Conservation (phyloP, 30 jellyfish, hydroid and myxozoan species). For the Turritopsis rubra region DNA sequence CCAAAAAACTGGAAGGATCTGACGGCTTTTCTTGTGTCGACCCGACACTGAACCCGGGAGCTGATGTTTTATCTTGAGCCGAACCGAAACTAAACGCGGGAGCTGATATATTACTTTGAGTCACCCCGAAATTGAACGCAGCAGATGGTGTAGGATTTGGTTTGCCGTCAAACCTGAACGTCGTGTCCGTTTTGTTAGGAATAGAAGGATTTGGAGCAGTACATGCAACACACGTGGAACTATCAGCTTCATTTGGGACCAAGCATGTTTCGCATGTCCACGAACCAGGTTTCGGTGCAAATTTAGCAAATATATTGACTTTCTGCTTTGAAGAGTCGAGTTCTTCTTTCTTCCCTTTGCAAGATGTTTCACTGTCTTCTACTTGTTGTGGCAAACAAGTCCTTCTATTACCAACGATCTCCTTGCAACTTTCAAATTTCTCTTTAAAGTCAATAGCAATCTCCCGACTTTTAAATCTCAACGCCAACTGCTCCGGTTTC, state of each 20-base stretch:
- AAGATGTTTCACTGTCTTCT: neutral
- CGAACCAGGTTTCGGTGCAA: constrained; percentile 27
- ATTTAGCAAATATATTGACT: constrained; percentile 9
- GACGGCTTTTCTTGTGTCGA: neutral
- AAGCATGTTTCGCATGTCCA: constrained; percentile 34
- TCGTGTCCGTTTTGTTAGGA: too few species aligned
- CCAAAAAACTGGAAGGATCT: neutral
- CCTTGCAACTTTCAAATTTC: constrained; percentile 30
- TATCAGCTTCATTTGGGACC: constrained; percentile 6
- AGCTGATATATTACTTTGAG: neutral
- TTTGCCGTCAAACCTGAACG: too few species aligned
- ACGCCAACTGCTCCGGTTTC: constrained; percentile 56
- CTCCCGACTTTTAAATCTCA: constrained; percentile 37
- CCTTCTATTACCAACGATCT: neutral
- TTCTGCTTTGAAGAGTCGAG: neutral
- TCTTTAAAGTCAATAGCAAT: constrained; percentile 34
- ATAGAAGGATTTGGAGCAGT: constrained; percentile 35
- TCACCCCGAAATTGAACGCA: neutral
- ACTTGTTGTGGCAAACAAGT: neutral
- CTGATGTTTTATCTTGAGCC: neutral
- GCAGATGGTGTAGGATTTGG: neutral
- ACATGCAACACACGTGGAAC: constrained; percentile 20
- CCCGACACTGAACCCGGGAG: neutral
- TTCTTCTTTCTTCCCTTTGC: neutral
- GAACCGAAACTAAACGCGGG: constrained; percentile 17